Base-by-base conservation (phyloP, 2,113 vertebrate species). In the Trichechus manatus region DNA sequence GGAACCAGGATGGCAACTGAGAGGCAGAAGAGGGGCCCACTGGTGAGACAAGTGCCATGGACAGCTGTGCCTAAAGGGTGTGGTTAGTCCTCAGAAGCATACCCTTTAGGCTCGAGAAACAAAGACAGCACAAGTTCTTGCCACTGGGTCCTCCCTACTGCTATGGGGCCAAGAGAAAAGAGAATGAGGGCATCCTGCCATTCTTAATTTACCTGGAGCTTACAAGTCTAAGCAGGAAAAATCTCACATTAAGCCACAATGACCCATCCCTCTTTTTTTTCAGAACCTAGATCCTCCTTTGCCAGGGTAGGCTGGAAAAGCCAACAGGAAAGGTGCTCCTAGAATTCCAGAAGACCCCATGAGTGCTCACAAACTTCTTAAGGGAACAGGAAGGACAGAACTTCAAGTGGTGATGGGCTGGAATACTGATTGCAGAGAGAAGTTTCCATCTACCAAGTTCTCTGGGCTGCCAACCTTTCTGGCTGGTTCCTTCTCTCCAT, bases 341-440 rank as follows among this genome's bases (percentile, higher is more conserved):
- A 14, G 66, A 77, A 36, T 29, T 9, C 25, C 47, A 84, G 79
- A 27, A 33, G 61, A 25, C 44, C 23, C 8, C 4, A 3, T 15
- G 53, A 50, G 20, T n/a, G 42, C 39, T 56, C 64, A 64, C 9
- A 23, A 59, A 8, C 64, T 33, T 19, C 36, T n/a, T 9, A 36
- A 9, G 6, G 33, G 87, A 27, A 29, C 6, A 22, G 42, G 29
- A 75, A 64, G 63, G 22, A 47, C 50, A 79, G 23, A 39, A 11
- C 20, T n/a, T 33, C 5, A 5, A 36, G 63, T 0, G 7, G 63
- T 0, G 0, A n/a, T 5, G 31, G 68, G 88, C 14, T 50, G 33
- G 19, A 56, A 6, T 17, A 39, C 31, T 74, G 29, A 7, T 0
- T 3, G 66, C 59, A 61, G 20, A 70, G 68, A 33, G 68, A 44